Evolutionary conservation across 2,888 invertebrate genomes (phyloP).

Genomic region (Apamea anceps): DNA sequence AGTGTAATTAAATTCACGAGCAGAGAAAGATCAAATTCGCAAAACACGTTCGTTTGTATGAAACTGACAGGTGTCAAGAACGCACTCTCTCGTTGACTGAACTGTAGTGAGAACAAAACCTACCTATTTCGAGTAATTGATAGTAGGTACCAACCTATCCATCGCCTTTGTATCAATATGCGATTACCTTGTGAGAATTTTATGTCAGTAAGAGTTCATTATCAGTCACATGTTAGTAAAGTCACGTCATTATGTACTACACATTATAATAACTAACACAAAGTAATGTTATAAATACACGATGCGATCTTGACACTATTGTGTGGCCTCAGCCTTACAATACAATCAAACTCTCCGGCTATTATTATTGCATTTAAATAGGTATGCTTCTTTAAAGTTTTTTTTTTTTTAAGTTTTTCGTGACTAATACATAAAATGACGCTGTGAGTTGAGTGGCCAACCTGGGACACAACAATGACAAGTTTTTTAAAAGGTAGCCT

Average conservation of each 20-base stretch:
- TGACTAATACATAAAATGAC: constrained; percentile 55
- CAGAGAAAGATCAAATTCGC: not conserved
- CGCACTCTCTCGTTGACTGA: too few species aligned
- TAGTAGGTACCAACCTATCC: too few species aligned
- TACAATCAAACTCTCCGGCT: constrained; percentile 68
- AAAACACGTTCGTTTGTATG: too few species aligned
- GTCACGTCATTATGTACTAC: constrained; percentile 12
- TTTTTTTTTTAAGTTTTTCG: constrained; percentile 57
- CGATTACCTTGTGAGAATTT: constrained; percentile 10
- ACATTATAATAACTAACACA: constrained; percentile 26
- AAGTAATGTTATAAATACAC: constrained; percentile 49
- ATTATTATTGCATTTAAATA: constrained; percentile 71
- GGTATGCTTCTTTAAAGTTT: constrained; percentile 22
- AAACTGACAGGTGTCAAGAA: too few species aligned
- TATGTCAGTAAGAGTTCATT: constrained; percentile 46
- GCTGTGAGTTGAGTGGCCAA: not conserved
- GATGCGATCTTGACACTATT: constrained; percentile 73
- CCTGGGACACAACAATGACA: constrained; percentile 1
- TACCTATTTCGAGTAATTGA: not conserved
- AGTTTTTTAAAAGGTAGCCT: constrained; percentile 8
- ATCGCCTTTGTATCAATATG: not conserved
- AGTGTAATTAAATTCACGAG: not conserved
- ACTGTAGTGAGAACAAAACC: not conserved
- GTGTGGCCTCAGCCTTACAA: constrained; percentile 73
- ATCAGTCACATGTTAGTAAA: constrained; percentile 28